phyloP scores from a whole-genome alignment of 2,797 vertebrate species.

The Morelia viridis region DNA sequence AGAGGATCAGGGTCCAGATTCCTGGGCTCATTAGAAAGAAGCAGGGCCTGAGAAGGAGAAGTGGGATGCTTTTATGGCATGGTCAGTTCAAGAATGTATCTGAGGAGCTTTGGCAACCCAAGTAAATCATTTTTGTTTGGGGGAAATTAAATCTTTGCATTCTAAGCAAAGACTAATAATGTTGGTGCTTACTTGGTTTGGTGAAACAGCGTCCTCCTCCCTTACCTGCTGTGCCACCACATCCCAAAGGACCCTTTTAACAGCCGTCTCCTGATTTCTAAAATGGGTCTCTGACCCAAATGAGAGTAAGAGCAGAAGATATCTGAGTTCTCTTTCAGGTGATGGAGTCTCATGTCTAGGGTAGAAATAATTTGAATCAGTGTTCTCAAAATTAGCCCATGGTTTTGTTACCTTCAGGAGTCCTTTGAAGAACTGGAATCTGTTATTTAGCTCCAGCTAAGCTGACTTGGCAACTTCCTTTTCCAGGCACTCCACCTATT shows the following conservation, averaged over 20 bases:
- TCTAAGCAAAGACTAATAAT: conserved; percentile 8
- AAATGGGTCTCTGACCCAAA: background rate
- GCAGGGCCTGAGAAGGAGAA: background rate
- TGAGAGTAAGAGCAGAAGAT: background rate
- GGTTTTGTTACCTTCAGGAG: background rate
- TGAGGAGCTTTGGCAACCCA: background rate
- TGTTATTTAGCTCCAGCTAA: background rate
- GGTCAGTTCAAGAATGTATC: conserved; percentile 5
- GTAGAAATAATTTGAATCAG: background rate
- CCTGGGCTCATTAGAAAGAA: background rate
- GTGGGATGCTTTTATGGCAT: too few relatives aligned
- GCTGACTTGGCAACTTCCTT: background rate
- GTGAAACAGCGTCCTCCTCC: background rate
- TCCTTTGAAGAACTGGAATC: background rate
- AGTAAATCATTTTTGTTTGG: conserved; percentile 11
- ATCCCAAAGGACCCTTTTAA: background rate
- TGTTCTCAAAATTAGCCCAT: too few relatives aligned
- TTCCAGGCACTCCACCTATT: background rate
- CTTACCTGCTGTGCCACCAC: background rate
- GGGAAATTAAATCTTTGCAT: conserved; percentile 28
- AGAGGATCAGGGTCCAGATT: background rate
- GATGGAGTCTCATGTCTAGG: background rate
- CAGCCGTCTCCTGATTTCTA: background rate
- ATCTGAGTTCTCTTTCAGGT: background rate
- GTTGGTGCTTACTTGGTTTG: background rate